phyloP scores from a whole-genome alignment of 2,113 vertebrate genomes.

The Zingel zingel region DNA sequence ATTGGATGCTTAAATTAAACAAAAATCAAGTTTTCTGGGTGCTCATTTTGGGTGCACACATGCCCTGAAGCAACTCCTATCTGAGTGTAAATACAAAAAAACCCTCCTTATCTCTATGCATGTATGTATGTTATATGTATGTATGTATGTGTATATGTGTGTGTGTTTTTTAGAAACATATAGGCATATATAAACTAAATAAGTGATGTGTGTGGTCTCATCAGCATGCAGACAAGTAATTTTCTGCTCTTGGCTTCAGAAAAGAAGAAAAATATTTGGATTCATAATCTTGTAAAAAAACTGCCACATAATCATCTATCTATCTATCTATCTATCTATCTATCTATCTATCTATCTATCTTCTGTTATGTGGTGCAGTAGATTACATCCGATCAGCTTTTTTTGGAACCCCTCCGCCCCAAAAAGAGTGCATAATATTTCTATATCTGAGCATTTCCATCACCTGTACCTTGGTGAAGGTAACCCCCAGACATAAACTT shows the following conservation, averaged over 20 bases:
- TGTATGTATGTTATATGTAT: no score
- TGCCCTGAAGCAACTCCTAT: no score
- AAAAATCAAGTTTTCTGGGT: conserved; percentile 17
- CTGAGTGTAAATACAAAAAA: not conserved
- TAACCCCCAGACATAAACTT: conserved; percentile 29
- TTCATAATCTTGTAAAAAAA: not conserved
- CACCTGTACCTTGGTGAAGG: conserved; percentile 2
- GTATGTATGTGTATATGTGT: no score
- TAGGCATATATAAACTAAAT: not conserved
- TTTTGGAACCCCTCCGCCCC: not conserved
- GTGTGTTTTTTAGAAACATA: not conserved
- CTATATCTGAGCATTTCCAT: not conserved
- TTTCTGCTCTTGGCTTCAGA: conserved; percentile 8
- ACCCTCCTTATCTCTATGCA: not conserved
- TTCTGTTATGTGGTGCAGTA: not conserved
- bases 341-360: conserved; percentile 35
- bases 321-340: conserved; percentile 32
- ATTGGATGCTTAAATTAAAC: conserved; percentile 10
- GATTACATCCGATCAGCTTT: not conserved
- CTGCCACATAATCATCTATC: not conserved
- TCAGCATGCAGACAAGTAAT: not conserved
- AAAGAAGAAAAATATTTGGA: not conserved
- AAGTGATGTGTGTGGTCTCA: conserved; percentile 3
- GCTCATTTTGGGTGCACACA: not conserved
- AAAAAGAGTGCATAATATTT: not conserved